These are phyloP conservation scores for Gymnothorax reevesii DNA, from an alignment of 2,797 vertebrate genomes.

Conservation along the genomic window DNA sequence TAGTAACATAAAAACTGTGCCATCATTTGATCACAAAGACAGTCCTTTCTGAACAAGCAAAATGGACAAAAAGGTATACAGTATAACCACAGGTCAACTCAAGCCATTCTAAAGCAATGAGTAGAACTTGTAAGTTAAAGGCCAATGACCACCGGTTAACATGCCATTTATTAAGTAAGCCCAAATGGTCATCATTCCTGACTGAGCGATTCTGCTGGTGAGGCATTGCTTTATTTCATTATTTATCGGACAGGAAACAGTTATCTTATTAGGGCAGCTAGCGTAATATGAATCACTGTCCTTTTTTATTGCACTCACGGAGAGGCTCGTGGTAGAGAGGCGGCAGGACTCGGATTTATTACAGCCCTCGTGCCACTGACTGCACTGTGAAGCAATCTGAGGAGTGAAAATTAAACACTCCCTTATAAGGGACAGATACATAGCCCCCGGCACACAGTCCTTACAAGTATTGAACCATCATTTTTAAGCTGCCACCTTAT, in stretches of 20 bases:
- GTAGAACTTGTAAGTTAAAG: neutral
- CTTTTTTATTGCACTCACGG: constrained; percentile 21
- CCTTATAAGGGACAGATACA: constrained; percentile 10
- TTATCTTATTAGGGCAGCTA: constrained; percentile 23
- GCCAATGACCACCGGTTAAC: neutral
- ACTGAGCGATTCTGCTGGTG: constrained; percentile 19
- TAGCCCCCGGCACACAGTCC: neutral
- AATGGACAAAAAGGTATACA: neutral
- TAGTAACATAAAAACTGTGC: neutral
- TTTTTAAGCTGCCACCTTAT: constrained; percentile 12
- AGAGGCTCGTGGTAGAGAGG: constrained; percentile 23
- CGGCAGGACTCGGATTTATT: constrained; percentile 29
- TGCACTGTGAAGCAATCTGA: constrained; percentile 12
- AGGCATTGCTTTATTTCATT: constrained; percentile 27
- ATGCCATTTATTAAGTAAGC: constrained; percentile 1
- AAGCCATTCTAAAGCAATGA: neutral
- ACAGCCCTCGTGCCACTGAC: neutral
- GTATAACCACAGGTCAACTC: neutral
- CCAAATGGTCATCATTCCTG: constrained; percentile 7
- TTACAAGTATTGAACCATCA: constrained; percentile 13
- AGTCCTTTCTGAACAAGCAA: neutral
- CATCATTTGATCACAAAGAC: neutral
- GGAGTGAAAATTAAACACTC: constrained; percentile 30
- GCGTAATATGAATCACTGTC: constrained; percentile 29
- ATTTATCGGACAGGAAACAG: constrained; percentile 30